Evolutionary conservation across 1,140 invertebrate genomes (phyloP).

Genomic region (Streblospio benedicti): DNA sequence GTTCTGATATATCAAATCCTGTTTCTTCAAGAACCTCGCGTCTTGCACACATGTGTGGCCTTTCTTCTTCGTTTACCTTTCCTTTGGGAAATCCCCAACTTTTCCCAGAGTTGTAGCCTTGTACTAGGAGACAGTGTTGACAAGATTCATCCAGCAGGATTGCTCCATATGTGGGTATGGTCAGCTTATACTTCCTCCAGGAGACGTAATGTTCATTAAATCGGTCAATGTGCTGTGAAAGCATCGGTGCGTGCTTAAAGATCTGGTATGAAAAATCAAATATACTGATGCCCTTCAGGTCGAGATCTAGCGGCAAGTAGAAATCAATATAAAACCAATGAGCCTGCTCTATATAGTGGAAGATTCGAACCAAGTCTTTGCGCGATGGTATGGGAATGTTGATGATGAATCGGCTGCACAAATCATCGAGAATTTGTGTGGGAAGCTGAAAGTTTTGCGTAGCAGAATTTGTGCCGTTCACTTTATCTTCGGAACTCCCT

Average conservation of each 20-base stretch:
- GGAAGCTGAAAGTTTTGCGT: too few relatives aligned
- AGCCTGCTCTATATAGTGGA: conserved; percentile 91
- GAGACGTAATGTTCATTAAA: conserved; percentile 74
- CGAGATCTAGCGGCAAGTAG: conserved; percentile 52
- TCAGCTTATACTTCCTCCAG: conserved; percentile 87
- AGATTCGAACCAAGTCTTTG: conserved; percentile 77
- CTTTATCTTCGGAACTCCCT: too few relatives aligned
- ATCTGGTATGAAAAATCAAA: conserved; percentile 72
- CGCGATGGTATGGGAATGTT: conserved; percentile 85
- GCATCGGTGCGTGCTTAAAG: conserved; percentile 74
- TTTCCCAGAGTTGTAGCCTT: conserved; percentile 84
- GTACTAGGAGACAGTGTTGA: conserved; percentile 76
- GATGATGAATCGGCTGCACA: conserved; percentile 90
- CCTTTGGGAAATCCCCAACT: conserved; percentile 98
- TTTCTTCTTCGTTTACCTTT: conserved; percentile 92
- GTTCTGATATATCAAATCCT: conserved; percentile 78
- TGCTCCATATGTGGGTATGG: conserved; percentile 90
- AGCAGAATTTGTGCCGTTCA: too few relatives aligned
- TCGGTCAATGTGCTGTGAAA: conserved; percentile 63
- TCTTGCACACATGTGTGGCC: conserved; percentile 79
- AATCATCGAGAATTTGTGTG: too few relatives aligned
- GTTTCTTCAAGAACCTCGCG: conserved; percentile 93
- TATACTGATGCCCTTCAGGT: conserved; percentile 66
- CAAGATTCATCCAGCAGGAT: conserved; percentile 81
- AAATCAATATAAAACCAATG: conserved; percentile 98